A percentile compares a stretch with the other conserved stretches of the same genome.
phyloP scores from a whole-genome alignment of 1,140 invertebrate species.

The Trialeurodes vaporariorum region DNA sequence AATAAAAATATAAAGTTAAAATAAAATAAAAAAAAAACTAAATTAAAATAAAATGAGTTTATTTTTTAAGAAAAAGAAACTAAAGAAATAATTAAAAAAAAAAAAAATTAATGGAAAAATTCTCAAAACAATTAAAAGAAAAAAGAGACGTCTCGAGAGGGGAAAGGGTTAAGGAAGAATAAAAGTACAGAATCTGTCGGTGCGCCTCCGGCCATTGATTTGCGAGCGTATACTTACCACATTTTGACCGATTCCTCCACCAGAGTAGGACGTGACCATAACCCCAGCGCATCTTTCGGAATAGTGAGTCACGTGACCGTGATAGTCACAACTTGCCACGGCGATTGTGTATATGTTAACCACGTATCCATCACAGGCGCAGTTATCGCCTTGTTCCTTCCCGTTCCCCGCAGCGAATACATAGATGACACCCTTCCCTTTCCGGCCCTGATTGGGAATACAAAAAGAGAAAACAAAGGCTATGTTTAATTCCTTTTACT shows the following conservation, averaged over 20 bases:
- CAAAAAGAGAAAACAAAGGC: conserved; percentile 20
- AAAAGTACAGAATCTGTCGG: no score
- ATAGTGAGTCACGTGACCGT: conserved; percentile 74
- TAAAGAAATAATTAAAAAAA: background rate
- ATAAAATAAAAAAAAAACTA: background rate
- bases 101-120: conserved; percentile 1
- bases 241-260: conserved; percentile 66
- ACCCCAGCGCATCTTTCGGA: conserved; percentile 80
- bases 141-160: no score
- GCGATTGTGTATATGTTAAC: conserved; percentile 76
- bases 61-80: background rate
- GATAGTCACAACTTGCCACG: conserved; percentile 75
- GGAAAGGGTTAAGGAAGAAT: no score
- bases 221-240: conserved; percentile 64
- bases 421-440: conserved; percentile 73
- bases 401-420: conserved; percentile 92
- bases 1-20: background rate
- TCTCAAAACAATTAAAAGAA: no score
- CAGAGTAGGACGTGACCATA: conserved; percentile 78
- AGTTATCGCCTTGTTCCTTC: conserved; percentile 69
- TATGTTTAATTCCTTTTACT: background rate
- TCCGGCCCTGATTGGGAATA: conserved; percentile 71
- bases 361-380: conserved; percentile 82
- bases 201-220: no score
- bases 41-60: background rate